Base-by-base conservation (phyloP, 1,140 invertebrate genomes). In the Neotoxoptera formosana region DNA sequence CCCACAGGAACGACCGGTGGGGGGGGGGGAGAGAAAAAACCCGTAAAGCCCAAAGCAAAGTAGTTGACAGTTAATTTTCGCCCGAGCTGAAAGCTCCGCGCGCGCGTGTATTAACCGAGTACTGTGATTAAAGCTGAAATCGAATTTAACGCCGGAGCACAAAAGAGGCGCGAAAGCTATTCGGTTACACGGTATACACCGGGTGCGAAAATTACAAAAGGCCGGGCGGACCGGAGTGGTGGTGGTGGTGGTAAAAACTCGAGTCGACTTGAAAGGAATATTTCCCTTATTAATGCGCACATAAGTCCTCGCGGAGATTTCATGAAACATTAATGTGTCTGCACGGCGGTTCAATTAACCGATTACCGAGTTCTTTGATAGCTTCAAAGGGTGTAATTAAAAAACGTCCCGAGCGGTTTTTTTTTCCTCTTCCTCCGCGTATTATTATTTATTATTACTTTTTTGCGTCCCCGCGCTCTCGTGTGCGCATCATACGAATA, bases 201-300 rank as follows among this genome's bases (percentile, higher is more conserved):
- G 14, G 51, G 88, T 34, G 88, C 48, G 88, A 89, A 56, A 89
- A 89, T 89, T 48, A 53, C 48, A 36, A 89, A 89, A 56, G 45
- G 51, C 53, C 89, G 36, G 88, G n/a, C 21, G 83, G 25, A 36
- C 21, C 23, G 34, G n/a, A n/a, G n/a, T n/a, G n/a, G n/a, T n/a
- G n/a, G n/a, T n/a, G n/a, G 83, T 9, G 21, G 47, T 67, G 89
- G 23, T 41, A 90, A 90, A 90, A 90, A 90, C 89, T 67, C 89
- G 89, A 67, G 89, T 67, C 89, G 89, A 90, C 89, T 90, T 90
- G 53, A 90, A 90, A 90, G 89, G 89, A 90, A 90, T 90, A 90
- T 67, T 60, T 60, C 89, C 25, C 25, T 90, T 67, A 67, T 90
- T 90, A 90, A 56, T 60, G 36, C 53, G 34, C 45, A 67, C 25